Percentiles rank a stretch among this genome's conserved stretches.
These are phyloP conservation scores for Emydura subglobosa DNA, from an alignment of 2,113 vertebrate species.

Conservation along the genomic window DNA sequence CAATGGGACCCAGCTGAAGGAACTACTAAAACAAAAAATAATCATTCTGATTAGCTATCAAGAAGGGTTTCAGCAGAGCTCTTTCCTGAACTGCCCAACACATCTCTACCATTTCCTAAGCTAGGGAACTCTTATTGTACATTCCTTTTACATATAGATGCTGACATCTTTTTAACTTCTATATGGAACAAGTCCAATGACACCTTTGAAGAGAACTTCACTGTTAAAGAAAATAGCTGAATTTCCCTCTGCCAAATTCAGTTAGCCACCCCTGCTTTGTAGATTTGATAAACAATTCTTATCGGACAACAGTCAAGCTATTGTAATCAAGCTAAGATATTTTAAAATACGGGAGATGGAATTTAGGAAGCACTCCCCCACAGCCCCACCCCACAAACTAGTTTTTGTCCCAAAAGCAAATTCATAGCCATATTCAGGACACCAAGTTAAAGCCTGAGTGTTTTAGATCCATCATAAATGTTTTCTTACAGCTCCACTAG, in stretches of 20 bases:
- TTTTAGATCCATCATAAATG: slow-evolving; percentile 72
- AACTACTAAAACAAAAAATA: neutral
- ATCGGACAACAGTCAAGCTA: slow-evolving; percentile 5
- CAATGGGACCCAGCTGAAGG: neutral
- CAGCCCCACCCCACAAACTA: neutral
- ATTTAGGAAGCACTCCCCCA: slow-evolving; percentile 5
- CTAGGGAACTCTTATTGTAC: neutral
- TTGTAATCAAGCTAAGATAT: slow-evolving; percentile 55
- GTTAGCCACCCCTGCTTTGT: slow-evolving; percentile 10
- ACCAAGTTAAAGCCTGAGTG: slow-evolving; percentile 59
- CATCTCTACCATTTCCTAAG: neutral
- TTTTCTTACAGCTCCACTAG: slow-evolving; percentile 73
- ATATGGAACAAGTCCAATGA: neutral
- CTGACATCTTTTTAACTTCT: slow-evolving; percentile 6
- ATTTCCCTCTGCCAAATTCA: slow-evolving; percentile 52
- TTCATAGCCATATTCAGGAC: slow-evolving; percentile 65
- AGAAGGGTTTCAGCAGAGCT: neutral
- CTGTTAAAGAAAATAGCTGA: slow-evolving; percentile 41
- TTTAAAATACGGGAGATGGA: slow-evolving; percentile 65
- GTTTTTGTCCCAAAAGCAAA: slow-evolving; percentile 72
- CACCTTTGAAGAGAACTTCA: neutral
- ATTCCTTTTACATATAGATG: neutral
- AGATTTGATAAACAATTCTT: slow-evolving; percentile 38
- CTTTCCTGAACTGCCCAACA: neutral
- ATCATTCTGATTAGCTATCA: neutral